These are phyloP conservation scores for Solenopsis invicta DNA, from an alignment of 1,140 invertebrate genomes.

Conservation along the genomic window DNA sequence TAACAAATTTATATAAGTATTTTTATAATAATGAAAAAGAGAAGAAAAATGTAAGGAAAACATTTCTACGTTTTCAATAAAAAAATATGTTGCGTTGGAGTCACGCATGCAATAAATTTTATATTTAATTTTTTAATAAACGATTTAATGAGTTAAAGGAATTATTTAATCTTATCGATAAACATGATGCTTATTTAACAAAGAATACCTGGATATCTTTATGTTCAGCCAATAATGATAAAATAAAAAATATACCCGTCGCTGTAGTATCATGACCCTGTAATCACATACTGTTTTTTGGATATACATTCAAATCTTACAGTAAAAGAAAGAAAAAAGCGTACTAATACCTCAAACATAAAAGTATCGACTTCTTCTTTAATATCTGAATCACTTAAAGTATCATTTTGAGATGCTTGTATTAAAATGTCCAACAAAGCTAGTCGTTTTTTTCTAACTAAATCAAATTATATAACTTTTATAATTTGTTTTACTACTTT, in stretches of 20 bases:
- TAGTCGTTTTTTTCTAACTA: constrained; percentile 87
- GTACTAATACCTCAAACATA: constrained; percentile 82
- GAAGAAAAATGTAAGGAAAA: no score
- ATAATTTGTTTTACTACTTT: neutral
- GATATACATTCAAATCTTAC: neutral
- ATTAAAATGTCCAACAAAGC: constrained; percentile 95
- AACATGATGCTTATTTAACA: no score
- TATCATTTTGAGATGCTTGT: constrained; percentile 87
- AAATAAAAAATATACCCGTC: constrained; percentile 88
- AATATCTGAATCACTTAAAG: constrained; percentile 89
- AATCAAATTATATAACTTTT: constrained; percentile 7
- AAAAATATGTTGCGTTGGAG: no score
- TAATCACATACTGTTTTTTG: constrained; percentile 57
- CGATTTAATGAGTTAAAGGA: no score
- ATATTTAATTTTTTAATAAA: no score
- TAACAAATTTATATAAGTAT: no score
- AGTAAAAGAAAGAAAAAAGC: constrained; percentile 82
- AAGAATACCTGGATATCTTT: no score
- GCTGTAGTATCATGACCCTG: constrained; percentile 92
- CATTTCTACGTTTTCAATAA: no score
- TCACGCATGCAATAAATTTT: no score
- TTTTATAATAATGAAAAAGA: no score
- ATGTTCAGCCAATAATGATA: constrained; percentile 88
- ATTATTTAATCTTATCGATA: no score
- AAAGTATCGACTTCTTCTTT: constrained; percentile 93